Conservation (phyloP, 2,113 vertebrate genomes). For the Micronycteris hirsuta region DNA sequence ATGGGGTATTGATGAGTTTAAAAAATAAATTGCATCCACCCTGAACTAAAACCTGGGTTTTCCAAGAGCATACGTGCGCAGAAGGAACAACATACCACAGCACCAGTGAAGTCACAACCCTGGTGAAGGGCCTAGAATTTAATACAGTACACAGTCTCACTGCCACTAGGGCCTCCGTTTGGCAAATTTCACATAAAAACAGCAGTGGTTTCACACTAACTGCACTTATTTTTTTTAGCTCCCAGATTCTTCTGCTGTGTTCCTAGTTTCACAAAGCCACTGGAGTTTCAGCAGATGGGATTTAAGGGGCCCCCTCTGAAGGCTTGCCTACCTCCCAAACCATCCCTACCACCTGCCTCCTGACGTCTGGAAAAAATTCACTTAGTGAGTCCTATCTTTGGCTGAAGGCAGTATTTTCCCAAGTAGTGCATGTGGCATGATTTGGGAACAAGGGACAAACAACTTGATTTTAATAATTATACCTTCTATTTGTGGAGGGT, state of each 20-base stretch:
- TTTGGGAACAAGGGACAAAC: background rate
- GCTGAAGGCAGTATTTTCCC: background rate
- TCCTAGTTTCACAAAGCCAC: background rate
- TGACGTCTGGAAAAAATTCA: background rate
- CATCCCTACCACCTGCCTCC: background rate
- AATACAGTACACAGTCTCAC: background rate
- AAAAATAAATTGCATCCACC: background rate
- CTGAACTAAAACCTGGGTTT: slow-evolving; percentile 15
- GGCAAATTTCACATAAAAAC: background rate
- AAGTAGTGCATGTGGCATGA: background rate
- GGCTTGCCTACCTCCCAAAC: background rate
- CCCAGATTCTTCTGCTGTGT: background rate
- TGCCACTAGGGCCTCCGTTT: background rate
- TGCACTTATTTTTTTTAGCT: background rate
- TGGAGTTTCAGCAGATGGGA: background rate
- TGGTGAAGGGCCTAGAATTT: slow-evolving; percentile 65
- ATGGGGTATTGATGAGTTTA: background rate
- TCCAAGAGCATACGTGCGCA: background rate
- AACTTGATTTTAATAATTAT: background rate
- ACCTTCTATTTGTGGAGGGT: no score
- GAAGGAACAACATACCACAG: slow-evolving; percentile 30
- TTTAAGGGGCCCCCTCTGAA: background rate
- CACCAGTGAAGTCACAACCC: slow-evolving; percentile 56
- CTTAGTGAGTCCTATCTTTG: background rate
- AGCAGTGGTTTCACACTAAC: background rate